Base-by-base conservation (phyloP, 2,888 invertebrate species). In the Crepidodera aurea region DNA sequence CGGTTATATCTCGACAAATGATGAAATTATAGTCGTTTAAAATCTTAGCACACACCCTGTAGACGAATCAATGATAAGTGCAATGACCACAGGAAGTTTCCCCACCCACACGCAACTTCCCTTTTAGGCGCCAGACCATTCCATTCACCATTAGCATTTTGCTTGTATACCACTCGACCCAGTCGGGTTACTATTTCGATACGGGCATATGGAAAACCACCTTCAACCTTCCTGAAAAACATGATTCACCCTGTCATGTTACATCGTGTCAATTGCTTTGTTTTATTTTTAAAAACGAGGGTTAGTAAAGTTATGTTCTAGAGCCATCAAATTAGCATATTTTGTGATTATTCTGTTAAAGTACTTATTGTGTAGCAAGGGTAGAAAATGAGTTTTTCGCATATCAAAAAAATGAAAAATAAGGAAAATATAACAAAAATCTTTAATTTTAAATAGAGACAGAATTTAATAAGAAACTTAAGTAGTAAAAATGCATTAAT, bases 1-100 rank as follows among this genome's bases (percentile, higher is more conserved):
- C 6, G 22, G 22, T 22, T 6, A 22, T 22, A 22, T 22, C 6
- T 22, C 22, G 6, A 22, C 22, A 22, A 22, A 22, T 22, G 22
- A 22, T 22, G 22, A 22, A 22, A 22, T 22, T 22, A 22, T 22
- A 22, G 22, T 22, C 22, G 22, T 6, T 22, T 6, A 6, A 22
- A 22, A 22, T 22, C 22, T 22, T 22, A 6, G 22, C 22, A 22
- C 37, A 42, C 61, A 51, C 51, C 59, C 62, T 57, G 51, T 66
- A 65, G 16, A 37, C 29, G 55, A 61, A 57, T 64, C 62, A 65
- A 64, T 64, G 66, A 64, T 66, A 69, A 70, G 71, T 69, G 69
- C 71, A 70, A 67, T 71, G 71, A 71, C 71, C 67, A 67, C 68
- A 69, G 71, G 71, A 71, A 70, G 70, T 70, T 64, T 65, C 62